Evolutionary conservation across 2,888 invertebrate genomes (phyloP).

Genomic region (Thecophora atra): DNA sequence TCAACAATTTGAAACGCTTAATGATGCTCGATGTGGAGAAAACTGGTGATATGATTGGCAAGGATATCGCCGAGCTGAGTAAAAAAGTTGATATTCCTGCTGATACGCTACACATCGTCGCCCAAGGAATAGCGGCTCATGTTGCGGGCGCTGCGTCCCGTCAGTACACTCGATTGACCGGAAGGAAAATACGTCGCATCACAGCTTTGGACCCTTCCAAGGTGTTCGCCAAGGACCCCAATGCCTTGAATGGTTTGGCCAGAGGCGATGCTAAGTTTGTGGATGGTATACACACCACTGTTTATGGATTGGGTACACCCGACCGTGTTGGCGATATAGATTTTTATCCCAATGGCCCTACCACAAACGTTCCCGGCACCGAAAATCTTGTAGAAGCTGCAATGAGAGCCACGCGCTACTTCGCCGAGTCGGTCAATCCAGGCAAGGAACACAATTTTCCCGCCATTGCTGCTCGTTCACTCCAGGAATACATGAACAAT

Average conservation of each 20-base stretch:
- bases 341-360: conserved; percentile 62
- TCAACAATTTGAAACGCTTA: conserved; percentile 53
- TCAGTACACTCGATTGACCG: conserved; percentile 56
- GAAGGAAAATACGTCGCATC: conserved; percentile 59
- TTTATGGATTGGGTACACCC: conserved; percentile 56
- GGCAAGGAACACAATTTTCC: conserved; percentile 63
- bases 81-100: conserved; percentile 52
- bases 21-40: conserved; percentile 53
- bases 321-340: conserved; percentile 58
- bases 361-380: conserved; percentile 55
- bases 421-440: conserved; percentile 61
- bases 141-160: conserved; percentile 62
- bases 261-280: conserved; percentile 64
- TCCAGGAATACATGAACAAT: conserved; percentile 56
- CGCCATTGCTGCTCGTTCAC: conserved; percentile 58
- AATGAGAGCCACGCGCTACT: conserved; percentile 60
- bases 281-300: conserved; percentile 62
- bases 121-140: conserved; percentile 60
- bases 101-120: conserved; percentile 60
- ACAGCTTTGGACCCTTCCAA: conserved; percentile 62
- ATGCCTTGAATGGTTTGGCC: conserved; percentile 53
- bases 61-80: conserved; percentile 53
- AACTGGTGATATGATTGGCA: conserved; percentile 55
- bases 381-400: conserved; percentile 59
- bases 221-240: conserved; percentile 50